Base-by-base conservation (phyloP, 2,797 vertebrate genomes). In the Mormyrops attenuatus region DNA sequence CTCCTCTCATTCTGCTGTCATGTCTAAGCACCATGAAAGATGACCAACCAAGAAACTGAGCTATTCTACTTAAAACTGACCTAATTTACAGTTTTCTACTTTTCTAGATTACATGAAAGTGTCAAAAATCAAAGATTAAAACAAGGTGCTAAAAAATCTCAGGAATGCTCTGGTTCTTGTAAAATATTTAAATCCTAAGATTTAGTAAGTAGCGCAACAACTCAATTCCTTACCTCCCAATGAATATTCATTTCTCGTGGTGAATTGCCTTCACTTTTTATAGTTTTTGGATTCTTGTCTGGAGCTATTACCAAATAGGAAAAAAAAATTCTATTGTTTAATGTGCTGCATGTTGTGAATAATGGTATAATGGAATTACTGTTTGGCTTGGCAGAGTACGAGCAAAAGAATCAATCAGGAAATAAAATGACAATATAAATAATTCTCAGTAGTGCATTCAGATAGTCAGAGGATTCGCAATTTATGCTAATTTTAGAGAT, bases 201-300 rank as follows among this genome's bases (percentile, higher is more conserved):
- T 85, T 85, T 44, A 52, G 82, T 52, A 85, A 85, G 22, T 30
- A 22, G 30, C 22, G 20, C 77, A 41, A 34, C 26, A 38, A 73
- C 2, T 88, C 60, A 22, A 49, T 88, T 66, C 87, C 94, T 93
- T 93, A 99, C 98, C 96, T 98, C 97, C 98, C 98, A 99, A 92
- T 95, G 97, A 91, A 99, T 98, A 91, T 97, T 96, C 97, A 99
- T 97, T 92, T 99, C 97, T 91, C 98, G 95, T 89, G 98, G 97
- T 26, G 96, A 95, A 90, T 95, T 97, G 20, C 97, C 97, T 94
- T 97, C 96, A 41, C 97, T 97, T 93, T 94, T 94, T 87, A 99
- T 96, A 92, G 97, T 96, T 91, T 97, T 95, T 38, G 98, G 98
- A 92, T 98, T 99, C 93, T 94, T 97, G 86, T 98, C 97, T 26